These are phyloP conservation scores for Listronotus bonariensis DNA, from an alignment of 1,140 invertebrate species.

Conservation along the genomic window DNA sequence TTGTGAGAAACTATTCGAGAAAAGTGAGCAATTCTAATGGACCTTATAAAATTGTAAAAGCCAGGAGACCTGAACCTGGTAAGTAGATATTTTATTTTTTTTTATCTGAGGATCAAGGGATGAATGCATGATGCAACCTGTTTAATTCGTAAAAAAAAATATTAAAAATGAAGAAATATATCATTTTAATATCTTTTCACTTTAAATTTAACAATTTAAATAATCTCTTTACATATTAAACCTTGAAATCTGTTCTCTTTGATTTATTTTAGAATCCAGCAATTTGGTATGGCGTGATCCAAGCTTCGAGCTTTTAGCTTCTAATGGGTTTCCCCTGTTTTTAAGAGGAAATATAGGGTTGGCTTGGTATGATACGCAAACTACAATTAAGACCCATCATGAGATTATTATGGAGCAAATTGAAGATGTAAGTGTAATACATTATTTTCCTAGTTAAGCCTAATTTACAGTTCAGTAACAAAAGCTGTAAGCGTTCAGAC, in stretches of 20 bases:
- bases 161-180: too few relatives aligned
- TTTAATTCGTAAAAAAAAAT: too few relatives aligned
- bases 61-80: constrained; percentile 41
- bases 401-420: constrained; percentile 50
- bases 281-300: constrained; percentile 54
- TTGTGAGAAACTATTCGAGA: constrained; percentile 43
- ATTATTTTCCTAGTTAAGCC: too few relatives aligned
- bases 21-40: constrained; percentile 45
- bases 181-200: background rate
- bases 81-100: constrained; percentile 7
- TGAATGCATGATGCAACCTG: constrained; percentile 1
- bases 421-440: constrained; percentile 43
- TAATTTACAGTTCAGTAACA: too few relatives aligned
- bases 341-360: constrained; percentile 72
- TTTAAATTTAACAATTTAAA: too few relatives aligned
- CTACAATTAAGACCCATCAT: constrained; percentile 53
- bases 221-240: too few relatives aligned
- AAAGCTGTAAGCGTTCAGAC: too few relatives aligned
- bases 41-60: constrained; percentile 45
- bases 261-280: constrained; percentile 40
- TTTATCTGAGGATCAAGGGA: constrained; percentile 20
- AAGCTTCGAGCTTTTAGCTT: constrained; percentile 67
- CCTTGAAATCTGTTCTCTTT: too few relatives aligned
- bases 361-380: constrained; percentile 62
- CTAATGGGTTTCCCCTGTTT: constrained; percentile 68